A percentile compares a stretch with the other conserved stretches of the same genome.
phyloP scores from a whole-genome alignment of 2,888 invertebrate species.

The Morpho deidamia region DNA sequence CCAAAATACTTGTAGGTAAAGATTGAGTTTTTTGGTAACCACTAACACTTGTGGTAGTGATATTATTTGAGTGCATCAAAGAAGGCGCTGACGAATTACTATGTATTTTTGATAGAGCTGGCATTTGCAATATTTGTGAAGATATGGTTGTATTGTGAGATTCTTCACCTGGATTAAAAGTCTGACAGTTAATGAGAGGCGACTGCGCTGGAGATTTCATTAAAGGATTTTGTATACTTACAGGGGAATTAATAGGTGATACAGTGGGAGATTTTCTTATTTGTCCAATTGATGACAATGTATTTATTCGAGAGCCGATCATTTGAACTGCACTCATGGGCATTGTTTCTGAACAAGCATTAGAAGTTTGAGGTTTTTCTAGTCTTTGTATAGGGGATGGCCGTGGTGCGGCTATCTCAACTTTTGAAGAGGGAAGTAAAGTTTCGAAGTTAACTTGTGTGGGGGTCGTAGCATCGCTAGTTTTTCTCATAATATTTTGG shows the following conservation, averaged over 20 bases:
- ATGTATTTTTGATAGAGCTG: conserved; percentile 68
- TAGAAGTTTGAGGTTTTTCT: conserved; percentile 49
- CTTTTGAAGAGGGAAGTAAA: conserved; percentile 69
- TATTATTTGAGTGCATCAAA: conserved; percentile 59
- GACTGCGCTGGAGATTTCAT: conserved; percentile 68
- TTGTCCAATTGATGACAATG: conserved; percentile 57
- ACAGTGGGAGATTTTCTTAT: conserved; percentile 66
- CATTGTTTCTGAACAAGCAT: conserved; percentile 43
- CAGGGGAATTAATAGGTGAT: conserved; percentile 66
- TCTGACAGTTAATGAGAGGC: conserved; percentile 54
- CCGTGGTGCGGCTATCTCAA: conserved; percentile 59
- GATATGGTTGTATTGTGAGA: conserved; percentile 39
- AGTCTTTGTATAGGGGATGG: conserved; percentile 59
- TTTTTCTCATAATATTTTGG: conserved; percentile 68
- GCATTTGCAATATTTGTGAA: conserved; percentile 74
- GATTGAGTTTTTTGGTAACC: conserved; percentile 56
- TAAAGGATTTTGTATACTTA: conserved; percentile 48
- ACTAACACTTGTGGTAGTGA: conserved; percentile 58
- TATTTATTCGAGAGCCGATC: conserved; percentile 59
- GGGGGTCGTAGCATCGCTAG: conserved; percentile 55
- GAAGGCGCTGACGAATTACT: conserved; percentile 45
- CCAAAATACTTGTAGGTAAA: conserved; percentile 66
- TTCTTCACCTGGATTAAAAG: conserved; percentile 49
- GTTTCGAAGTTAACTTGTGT: conserved; percentile 75
- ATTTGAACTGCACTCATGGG: conserved; percentile 61